Evolutionary conservation across 2,797 vertebrate genomes (phyloP).

Genomic region (Vespertilio murinus): DNA sequence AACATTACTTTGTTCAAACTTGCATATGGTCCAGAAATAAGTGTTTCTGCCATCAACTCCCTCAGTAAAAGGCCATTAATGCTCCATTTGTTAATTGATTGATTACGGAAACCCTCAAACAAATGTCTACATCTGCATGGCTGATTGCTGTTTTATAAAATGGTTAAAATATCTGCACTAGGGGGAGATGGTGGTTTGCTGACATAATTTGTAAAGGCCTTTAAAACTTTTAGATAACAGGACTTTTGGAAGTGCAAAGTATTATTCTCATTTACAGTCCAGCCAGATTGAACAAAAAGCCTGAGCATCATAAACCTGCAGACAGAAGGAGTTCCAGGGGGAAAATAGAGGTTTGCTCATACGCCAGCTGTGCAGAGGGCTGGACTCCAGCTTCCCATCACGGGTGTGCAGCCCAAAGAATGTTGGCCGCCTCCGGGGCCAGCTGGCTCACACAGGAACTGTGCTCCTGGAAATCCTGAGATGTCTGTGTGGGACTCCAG

Average conservation of each 20-base stretch:
- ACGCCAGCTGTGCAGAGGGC: slow-evolving; percentile 71
- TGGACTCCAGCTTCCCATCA: slow-evolving; percentile 67
- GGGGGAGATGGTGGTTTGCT: not conserved
- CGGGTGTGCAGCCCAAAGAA: slow-evolving; percentile 65
- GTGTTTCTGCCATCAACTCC: not conserved
- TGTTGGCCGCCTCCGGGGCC: slow-evolving; percentile 65
- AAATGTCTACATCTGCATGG: not conserved
- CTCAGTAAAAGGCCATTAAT: not conserved
- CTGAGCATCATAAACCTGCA: slow-evolving; percentile 63
- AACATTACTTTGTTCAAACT: not conserved
- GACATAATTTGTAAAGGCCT: slow-evolving; percentile 3
- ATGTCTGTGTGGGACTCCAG: slow-evolving; percentile 62
- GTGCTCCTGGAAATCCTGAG: slow-evolving; percentile 76
- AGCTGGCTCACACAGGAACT: slow-evolving; percentile 52
- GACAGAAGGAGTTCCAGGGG: slow-evolving; percentile 70
- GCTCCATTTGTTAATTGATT: not conserved
- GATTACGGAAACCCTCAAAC: not conserved
- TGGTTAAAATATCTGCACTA: not conserved
- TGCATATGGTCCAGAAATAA: not conserved
- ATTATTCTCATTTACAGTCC: slow-evolving; percentile 48
- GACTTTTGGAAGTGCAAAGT: slow-evolving; percentile 26
- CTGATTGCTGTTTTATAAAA: slow-evolving; percentile 32
- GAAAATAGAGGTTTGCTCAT: slow-evolving; percentile 56
- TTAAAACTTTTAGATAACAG: slow-evolving; percentile 45
- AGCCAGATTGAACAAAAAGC: slow-evolving; percentile 61